Evolutionary conservation across 1,140 invertebrate species (phyloP), one percentile per base, ranked within the genome.

Genomic region (Leptinotarsa undecemlineata): DNA sequence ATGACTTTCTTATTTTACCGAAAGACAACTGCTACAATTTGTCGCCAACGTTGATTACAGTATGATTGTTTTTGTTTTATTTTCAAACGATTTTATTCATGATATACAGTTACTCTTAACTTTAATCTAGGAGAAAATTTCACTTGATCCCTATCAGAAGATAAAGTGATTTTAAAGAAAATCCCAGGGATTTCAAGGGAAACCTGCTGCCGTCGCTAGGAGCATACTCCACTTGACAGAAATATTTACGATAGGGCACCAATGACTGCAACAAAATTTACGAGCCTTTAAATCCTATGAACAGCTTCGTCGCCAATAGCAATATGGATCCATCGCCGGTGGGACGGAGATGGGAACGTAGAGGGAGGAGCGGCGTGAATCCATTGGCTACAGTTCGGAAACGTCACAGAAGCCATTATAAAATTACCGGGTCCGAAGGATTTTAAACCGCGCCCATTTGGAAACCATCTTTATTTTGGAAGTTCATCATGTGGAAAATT

Each of bases 361-460:
- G 72, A 70, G 73, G 73, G 73, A 33, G n/a, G 42, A 6, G 57
- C 68, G 51, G 47, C 15, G 63, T 13, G 21, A 66, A 48, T 42
- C 71, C 48, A 78, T 78, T 78, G 76, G 76, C 23, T 66, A 61
- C 68, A 60, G 15, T 74, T 62, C 47, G 42, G 23, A 68, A 70
- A 76, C 73, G 75, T 76, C 75, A 74, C 71, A 74, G 68, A 76
- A 76, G 75, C 77, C 77, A 78, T 78, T 78, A 78, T 69, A 71
- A 78, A 78, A 76, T 76, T 76, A 71, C 74, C 75, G 77, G 77
- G 64, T 68, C 77, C 48, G 72, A 67, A 48, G 11, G 15, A 63
- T 15, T 21, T 51, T 74, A 20, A 20, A 69, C 73, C 66, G 26
- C 77, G 72, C 77, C 77, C 74, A 23, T 61, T 57, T 26, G 33